These are phyloP conservation scores for Amaurobius ferox DNA, from an alignment of 2,888 invertebrate genomes.

Conservation along the genomic window DNA sequence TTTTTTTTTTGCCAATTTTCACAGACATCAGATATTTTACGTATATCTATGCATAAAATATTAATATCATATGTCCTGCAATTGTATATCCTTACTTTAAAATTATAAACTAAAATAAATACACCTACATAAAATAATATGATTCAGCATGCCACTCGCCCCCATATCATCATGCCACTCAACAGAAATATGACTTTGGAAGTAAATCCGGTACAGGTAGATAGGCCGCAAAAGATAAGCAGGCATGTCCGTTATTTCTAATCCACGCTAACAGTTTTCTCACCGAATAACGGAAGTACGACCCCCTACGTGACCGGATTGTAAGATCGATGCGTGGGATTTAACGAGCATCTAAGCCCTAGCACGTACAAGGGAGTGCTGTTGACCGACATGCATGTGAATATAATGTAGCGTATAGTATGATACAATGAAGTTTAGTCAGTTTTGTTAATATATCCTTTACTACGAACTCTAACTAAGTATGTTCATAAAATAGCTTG, in stretches of 20 bases:
- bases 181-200: neutral
- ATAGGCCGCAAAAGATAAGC: neutral
- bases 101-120: no score
- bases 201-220: neutral
- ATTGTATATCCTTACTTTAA: no score
- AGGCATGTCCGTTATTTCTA: neutral
- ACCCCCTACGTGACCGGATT: neutral
- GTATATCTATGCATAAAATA: no score
- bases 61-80: no score
- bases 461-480: no score
- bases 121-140: no score
- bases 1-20: no score
- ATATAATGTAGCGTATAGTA: no score
- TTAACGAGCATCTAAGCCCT: conserved; percentile 1
- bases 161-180: neutral
- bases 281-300: neutral
- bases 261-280: neutral
- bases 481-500: no score
- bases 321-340: neutral
- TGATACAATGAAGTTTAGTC: no score
- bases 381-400: neutral
- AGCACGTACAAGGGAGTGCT: conserved; percentile 2
- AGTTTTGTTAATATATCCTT: no score
- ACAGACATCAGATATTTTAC: no score
- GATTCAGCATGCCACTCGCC: neutral